A percentile compares a stretch with the other conserved stretches of the same genome.
These are phyloP conservation scores for Steinernema scapterisci DNA, from an alignment of 2,888 invertebrate species.

Conservation along the genomic window DNA sequence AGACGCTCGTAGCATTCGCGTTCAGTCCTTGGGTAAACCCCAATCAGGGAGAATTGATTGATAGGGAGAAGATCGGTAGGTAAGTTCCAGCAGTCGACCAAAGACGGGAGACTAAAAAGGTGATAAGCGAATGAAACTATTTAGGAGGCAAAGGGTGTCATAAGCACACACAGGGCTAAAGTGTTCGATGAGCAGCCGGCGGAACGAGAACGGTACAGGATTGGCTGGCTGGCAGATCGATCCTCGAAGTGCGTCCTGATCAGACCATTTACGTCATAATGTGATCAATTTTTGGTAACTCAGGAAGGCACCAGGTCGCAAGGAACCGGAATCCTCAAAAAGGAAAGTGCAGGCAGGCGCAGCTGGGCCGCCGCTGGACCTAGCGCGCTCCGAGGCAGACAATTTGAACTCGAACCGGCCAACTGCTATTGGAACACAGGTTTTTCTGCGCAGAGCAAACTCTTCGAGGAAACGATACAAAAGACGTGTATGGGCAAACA, in stretches of 20 bases:
- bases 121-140: constrained; percentile 23
- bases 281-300: constrained; percentile 22
- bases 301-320: neutral
- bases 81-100: constrained; percentile 24
- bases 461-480: constrained; percentile 19
- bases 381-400: neutral
- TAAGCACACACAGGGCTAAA: neutral
- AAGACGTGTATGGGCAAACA: constrained; percentile 32
- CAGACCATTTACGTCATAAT: constrained; percentile 24
- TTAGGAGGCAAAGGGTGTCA: constrained; percentile 24
- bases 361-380: neutral
- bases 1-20: neutral
- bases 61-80: neutral
- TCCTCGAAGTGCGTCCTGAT: constrained; percentile 11
- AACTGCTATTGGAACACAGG: constrained; percentile 6
- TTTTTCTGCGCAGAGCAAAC: constrained; percentile 3
- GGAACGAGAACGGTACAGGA: neutral
- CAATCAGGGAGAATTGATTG: constrained; percentile 8
- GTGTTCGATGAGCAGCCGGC: neutral
- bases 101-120: neutral
- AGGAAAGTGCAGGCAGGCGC: constrained; percentile 1
- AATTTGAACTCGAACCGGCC: constrained; percentile 13
- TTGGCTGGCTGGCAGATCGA: neutral
- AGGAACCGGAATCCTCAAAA: constrained; percentile 5
- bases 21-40: constrained; percentile 15